Evolutionary conservation across 2,888 invertebrate species (phyloP).

Genomic region (Microdon myrmicae): DNA sequence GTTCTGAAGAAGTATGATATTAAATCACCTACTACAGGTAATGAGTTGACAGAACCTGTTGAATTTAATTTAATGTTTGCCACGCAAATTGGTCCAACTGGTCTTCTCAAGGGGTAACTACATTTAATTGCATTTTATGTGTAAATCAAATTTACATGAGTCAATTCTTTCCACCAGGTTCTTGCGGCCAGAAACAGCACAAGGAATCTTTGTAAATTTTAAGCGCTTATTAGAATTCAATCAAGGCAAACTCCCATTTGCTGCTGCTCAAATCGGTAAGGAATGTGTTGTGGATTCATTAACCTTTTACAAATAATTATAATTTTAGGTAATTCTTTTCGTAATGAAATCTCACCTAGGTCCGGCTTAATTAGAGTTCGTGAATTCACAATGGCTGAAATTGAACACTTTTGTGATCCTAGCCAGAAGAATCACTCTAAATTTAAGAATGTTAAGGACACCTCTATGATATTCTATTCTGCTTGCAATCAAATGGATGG

Average conservation of each 20-base stretch:
- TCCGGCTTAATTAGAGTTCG: constrained; percentile 94
- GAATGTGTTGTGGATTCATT: neutral
- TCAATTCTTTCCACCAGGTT: constrained; percentile 69
- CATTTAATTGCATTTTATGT: constrained; percentile 4
- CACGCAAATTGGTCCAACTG: constrained; percentile 97
- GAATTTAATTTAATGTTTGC: constrained; percentile 99
- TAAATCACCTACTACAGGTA: constrained; percentile 94
- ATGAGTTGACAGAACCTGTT: constrained; percentile 93
- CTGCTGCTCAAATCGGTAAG: constrained; percentile 95
- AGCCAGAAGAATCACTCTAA: constrained; percentile 87
- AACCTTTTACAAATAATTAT: neutral
- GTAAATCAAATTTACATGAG: neutral
- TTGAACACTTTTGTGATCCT: constrained; percentile 99
- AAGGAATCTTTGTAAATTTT: constrained; percentile 99
- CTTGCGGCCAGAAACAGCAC: constrained; percentile 97
- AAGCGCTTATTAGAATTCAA: constrained; percentile 97
- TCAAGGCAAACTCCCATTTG: constrained; percentile 95
- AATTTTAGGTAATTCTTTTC: constrained; percentile 81
- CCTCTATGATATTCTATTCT: constrained; percentile 86
- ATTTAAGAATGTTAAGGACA: constrained; percentile 81
- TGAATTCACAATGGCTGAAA: constrained; percentile 99
- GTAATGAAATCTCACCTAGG: constrained; percentile 99
- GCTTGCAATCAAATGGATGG: constrained; percentile 99
- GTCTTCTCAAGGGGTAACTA: constrained; percentile 83
- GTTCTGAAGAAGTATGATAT: constrained; percentile 89